Conservation (phyloP, 2,888 invertebrate genomes). For the Poecilus cupreus region DNA sequence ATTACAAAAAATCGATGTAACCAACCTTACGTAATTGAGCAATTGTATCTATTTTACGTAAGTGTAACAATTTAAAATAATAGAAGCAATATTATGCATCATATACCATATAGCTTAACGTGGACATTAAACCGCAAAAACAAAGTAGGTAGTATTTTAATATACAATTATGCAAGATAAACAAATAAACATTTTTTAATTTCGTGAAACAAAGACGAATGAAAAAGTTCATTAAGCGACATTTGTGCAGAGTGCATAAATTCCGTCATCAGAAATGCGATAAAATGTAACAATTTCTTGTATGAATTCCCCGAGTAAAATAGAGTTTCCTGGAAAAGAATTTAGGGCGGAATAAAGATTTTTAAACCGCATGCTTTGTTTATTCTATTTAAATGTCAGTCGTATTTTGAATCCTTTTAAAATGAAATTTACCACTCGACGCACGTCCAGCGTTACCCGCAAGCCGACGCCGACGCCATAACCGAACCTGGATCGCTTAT, state of each 20-base stretch:
- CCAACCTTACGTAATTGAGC: too few species aligned
- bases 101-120: too few species aligned
- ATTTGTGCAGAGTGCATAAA: neutral
- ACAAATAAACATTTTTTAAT: too few species aligned
- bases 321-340: neutral
- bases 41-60: too few species aligned
- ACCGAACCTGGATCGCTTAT: neutral
- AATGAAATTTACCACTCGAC: constrained; percentile 25
- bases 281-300: neutral
- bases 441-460: neutral
- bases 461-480: neutral
- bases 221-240: neutral
- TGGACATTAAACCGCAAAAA: too few species aligned
- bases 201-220: neutral
- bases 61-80: too few species aligned
- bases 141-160: too few species aligned
- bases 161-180: too few species aligned
- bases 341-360: neutral
- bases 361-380: neutral
- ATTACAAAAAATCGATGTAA: too few species aligned
- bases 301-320: too few species aligned
- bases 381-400: constrained; percentile 20
- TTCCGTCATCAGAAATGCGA: neutral
- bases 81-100: too few species aligned
- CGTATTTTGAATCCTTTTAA: constrained; percentile 6